Evolutionary conservation across 2,113 vertebrate genomes (phyloP).

Genomic region (Ammodytes dubius): DNA sequence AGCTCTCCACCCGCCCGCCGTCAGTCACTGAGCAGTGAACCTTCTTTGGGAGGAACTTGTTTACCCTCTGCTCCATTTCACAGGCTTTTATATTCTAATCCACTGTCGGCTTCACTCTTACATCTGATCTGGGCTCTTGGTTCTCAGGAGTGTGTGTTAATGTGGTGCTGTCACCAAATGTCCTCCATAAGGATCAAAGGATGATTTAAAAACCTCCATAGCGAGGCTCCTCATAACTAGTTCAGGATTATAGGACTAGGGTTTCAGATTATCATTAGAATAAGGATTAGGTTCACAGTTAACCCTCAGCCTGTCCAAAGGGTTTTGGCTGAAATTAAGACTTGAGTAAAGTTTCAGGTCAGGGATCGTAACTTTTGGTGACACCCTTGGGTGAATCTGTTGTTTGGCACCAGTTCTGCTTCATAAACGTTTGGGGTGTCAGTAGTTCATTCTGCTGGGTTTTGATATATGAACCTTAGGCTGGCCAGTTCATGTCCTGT

Average conservation of each 20-base stretch:
- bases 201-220: neutral
- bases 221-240: conserved; percentile 8
- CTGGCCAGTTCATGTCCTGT: too few species aligned
- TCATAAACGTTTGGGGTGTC: too few species aligned
- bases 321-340: conserved; percentile 1
- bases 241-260: conserved; percentile 7
- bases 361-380: neutral
- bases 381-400: neutral
- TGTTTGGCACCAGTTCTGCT: neutral
- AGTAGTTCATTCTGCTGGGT: too few species aligned
- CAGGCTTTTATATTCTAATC: conserved; percentile 56
- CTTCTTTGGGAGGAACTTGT: conserved; percentile 27
- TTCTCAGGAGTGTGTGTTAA: conserved; percentile 28
- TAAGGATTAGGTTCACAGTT: conserved; percentile 21
- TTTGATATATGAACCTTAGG: too few species aligned
- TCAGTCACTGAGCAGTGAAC: conserved; percentile 23
- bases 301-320: neutral
- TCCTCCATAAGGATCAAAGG: neutral
- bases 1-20: conserved; percentile 6
- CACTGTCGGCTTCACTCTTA: conserved; percentile 24
- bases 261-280: conserved; percentile 15
- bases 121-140: conserved; percentile 47
- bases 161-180: neutral
- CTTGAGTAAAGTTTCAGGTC: neutral
- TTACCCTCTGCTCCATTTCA: conserved; percentile 43